Base-by-base conservation (phyloP, 2,888 invertebrate species). In the Erebia epiphron region DNA sequence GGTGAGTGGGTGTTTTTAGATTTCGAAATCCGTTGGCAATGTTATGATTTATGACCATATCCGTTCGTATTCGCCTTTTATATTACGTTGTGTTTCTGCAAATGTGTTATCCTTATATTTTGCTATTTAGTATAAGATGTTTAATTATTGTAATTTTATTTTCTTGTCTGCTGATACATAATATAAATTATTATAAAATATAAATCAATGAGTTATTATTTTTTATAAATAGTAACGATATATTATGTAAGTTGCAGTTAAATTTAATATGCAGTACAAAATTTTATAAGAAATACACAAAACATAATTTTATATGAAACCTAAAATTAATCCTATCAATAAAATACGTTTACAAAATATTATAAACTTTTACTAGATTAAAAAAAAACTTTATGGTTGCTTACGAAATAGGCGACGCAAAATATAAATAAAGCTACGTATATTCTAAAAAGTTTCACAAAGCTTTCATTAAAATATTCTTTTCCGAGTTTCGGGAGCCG, bases 1-100 rank as follows among this genome's bases (percentile, higher is more conserved):
- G 89, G 92, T 92, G 79, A 91, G 92, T 82, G 73, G 75, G 67
- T 73, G 75, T 76, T 75, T 73, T 73, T 66, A 63, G 67, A 67
- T 69, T 61, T 60, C 35, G 67, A 62, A 64, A 75, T 66, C 66
- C 73, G 70, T 71, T 76, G 63, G 68, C 67, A 69, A 68, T 74
- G 71, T 70, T 60, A 49, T 69, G 52, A 71, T 69, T 73, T 71
- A 68, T 50, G 50, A 49, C n/a, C 52, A 56, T 35, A 52, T 21
- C 7, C 14, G 14, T 16, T 46, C 13, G 5, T 21, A 11, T 49
- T 14, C 21, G 14, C 21, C 61, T 61, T 61, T 61, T 18, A 16
- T 54, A 54, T 18, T 57, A 10, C 7, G 5, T 35, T 35, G 7
- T 35, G 18, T 54, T 54, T 18, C 16, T 2, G 54, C 10, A 18